Conservation (phyloP, 2,797 vertebrate genomes). For the Sebastes itinus region DNA sequence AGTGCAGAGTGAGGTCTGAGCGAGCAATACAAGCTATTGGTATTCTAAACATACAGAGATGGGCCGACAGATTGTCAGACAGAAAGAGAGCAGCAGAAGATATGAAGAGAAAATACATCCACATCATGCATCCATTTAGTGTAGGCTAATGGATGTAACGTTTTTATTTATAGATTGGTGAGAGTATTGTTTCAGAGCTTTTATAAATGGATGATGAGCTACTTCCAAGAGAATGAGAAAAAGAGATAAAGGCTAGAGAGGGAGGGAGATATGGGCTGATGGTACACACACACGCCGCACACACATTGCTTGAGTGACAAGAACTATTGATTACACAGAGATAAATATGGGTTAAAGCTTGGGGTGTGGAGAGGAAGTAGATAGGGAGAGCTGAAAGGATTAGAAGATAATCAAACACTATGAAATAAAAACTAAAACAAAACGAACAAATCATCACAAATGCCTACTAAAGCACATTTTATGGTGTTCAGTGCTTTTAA, state of each 20-base stretch:
- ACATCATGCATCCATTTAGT: neutral
- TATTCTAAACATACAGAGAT: neutral
- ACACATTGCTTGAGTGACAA: slow-evolving; percentile 16
- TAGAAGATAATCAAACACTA: neutral
- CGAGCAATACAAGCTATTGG: neutral
- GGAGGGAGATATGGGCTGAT: neutral
- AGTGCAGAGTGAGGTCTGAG: neutral
- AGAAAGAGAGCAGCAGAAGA: neutral
- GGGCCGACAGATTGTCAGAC: neutral
- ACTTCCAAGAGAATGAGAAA: slow-evolving; percentile 24
- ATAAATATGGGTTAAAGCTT: slow-evolving; percentile 17
- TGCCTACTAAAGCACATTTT: neutral
- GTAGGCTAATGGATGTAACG: slow-evolving; percentile 7
- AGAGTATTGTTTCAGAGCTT: slow-evolving; percentile 7
- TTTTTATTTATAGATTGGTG: slow-evolving; percentile 21
- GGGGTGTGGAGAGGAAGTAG: slow-evolving; percentile 6
- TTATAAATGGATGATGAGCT: slow-evolving; percentile 12
- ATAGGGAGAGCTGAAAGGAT: neutral
- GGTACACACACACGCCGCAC: neutral
- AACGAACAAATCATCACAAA: neutral
- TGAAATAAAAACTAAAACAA: neutral
- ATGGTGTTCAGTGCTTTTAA: neutral
- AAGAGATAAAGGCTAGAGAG: neutral
- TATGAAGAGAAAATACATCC: neutral
- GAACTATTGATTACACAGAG: slow-evolving; percentile 41